phyloP scores from a whole-genome alignment of 2,113 vertebrate species.

The Pygoscelis antarcticus region DNA sequence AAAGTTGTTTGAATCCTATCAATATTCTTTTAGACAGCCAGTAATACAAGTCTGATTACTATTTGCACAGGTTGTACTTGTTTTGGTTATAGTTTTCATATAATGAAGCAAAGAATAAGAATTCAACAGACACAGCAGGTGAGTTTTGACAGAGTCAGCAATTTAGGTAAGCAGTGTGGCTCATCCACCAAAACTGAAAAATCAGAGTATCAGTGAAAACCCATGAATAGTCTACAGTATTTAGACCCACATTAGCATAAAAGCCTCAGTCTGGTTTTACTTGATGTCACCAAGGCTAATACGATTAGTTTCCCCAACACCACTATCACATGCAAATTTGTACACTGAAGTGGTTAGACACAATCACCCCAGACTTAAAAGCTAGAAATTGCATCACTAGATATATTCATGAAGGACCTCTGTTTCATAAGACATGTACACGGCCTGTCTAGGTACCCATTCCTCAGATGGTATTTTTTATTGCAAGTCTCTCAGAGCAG shows the following conservation, averaged over 20 bases:
- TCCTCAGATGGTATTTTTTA: neutral
- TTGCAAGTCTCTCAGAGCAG: neutral
- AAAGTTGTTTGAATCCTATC: neutral
- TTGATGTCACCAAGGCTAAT: neutral
- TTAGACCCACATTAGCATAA: neutral
- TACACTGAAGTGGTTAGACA: neutral
- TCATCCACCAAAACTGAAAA: neutral
- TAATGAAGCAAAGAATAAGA: neutral
- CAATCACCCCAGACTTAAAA: neutral
- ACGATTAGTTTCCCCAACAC: neutral
- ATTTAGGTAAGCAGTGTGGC: neutral
- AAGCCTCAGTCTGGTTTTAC: neutral
- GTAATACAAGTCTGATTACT: neutral
- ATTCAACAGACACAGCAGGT: conserved; percentile 11
- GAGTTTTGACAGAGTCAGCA: neutral
- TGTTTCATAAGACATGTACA: neutral
- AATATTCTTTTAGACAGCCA: neutral
- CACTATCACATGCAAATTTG: neutral
- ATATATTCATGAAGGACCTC: neutral
- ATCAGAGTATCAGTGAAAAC: neutral
- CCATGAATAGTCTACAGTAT: neutral
- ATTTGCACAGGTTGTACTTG: neutral
- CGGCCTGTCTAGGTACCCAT: neutral
- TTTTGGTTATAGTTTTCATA: neutral
- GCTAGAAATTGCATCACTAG: neutral